A percentile compares a stretch with the other conserved stretches of the same genome.
phyloP scores from a whole-genome alignment of 2,113 vertebrate genomes.

The Microtus montanus region DNA sequence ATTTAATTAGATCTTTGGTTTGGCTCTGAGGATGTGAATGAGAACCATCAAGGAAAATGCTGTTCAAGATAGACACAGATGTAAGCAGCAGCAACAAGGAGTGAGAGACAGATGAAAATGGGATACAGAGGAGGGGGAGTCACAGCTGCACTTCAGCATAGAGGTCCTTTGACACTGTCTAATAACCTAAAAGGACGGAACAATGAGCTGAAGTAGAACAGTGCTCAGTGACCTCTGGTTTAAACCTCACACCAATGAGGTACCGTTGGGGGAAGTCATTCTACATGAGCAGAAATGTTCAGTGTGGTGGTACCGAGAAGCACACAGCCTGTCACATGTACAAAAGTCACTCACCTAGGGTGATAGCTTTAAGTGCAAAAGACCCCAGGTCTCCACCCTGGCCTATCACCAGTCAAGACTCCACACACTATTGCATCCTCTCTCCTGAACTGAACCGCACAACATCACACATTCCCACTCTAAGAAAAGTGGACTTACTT shows the following conservation, averaged over 20 bases:
- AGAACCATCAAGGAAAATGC: background rate
- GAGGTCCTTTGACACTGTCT: background rate
- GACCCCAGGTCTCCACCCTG: background rate
- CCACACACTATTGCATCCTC: background rate
- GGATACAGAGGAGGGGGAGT: background rate
- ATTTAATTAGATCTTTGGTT: background rate
- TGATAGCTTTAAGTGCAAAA: background rate
- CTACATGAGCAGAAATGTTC: conserved; percentile 19
- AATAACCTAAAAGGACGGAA: background rate
- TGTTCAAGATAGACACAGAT: background rate
- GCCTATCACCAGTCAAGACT: background rate
- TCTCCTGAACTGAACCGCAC: conserved; percentile 11
- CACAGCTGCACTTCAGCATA: background rate
- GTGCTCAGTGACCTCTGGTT: background rate
- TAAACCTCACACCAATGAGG: background rate
- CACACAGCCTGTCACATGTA: background rate
- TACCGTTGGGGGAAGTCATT: background rate
- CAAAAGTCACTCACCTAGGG: background rate
- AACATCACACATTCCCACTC: background rate
- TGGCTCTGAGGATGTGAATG: background rate
- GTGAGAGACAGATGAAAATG: background rate
- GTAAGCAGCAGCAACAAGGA: background rate
- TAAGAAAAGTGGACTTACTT: background rate
- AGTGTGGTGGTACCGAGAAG: conserved; percentile 7
- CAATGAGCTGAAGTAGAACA: background rate